Base-by-base conservation (phyloP, 2,113 vertebrate species). In the Psittacara wagleri region DNA sequence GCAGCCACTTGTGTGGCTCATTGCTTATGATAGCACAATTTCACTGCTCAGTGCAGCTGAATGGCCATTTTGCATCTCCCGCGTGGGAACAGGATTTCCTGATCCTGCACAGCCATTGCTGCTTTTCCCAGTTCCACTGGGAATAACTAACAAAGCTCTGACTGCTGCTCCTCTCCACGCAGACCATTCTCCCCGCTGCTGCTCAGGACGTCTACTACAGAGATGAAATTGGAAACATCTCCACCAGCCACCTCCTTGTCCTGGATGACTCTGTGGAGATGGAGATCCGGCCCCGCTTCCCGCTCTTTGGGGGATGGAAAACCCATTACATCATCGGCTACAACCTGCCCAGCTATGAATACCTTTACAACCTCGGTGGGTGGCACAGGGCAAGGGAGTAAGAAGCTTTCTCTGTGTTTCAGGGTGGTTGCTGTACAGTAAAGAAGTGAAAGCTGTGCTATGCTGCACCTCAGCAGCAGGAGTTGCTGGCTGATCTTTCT, bases 141-240 rank as follows among this genome's bases (percentile, higher is more conserved):
- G 78, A 77, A 37, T 44, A 22, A 31, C 89, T 90, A 0, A 18
- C 37, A 59, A 35, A n/a, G 57, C 10, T 19, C 41, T 86, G 67
- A 35, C 74, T 75, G 37, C 31, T 76, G 39, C 73, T 83, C 68
- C 75, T 66, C 37, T 52, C 59, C 31, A 10, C 90, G 43, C 97
- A 99, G 99, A 99, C 99, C n/a, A 99, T 99, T 92, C 99, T 99
- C 23, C 99, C 99, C 17, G 99, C 99, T 46, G 99, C 99, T 2
- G 99, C 99, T 84, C 99, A 99, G 96, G 99, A 99, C 0, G 99
- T 99, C 13, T 99, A 99, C 94, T 99, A 99, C 97, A 95, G 99
- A 76, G 99, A 99, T 87, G 99, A 99, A 96, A 99, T 99, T 3
- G 99, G 99, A 33, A 99, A 99, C 95, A 99, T 99, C 94, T 99